Percentiles rank a stretch among this genome's conserved stretches.
These are phyloP conservation scores for Camponotus floridanus DNA, from an alignment of 1,140 invertebrate species.

Conservation along the genomic window DNA sequence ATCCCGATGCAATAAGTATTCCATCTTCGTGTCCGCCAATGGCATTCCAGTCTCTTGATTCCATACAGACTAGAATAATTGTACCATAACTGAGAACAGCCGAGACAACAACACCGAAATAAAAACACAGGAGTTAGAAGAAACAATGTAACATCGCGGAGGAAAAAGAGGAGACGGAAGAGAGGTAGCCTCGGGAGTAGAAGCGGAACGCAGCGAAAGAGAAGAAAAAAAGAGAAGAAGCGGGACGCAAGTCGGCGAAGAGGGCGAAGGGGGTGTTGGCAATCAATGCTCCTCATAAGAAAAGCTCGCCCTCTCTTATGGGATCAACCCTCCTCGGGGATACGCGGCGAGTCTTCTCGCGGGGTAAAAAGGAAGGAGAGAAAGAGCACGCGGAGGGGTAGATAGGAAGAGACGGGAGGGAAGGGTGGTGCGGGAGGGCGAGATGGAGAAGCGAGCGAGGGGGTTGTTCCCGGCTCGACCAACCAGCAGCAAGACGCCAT, in stretches of 20 bases:
- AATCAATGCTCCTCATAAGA: conserved; percentile 86
- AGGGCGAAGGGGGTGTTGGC: conserved; percentile 80
- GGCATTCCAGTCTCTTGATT: background rate
- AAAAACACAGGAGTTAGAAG: conserved; percentile 18
- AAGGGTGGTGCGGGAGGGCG: conserved; percentile 29
- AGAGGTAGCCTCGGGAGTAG: conserved; percentile 6
- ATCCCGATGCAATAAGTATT: conserved; percentile 38
- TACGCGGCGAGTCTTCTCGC: conserved; percentile 63
- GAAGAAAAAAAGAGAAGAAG: conserved; percentile 31
- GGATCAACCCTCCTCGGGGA: conserved; percentile 79
- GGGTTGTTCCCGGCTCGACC: conserved; percentile 82
- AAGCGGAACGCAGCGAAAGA: conserved; percentile 1
- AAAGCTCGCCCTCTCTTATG: conserved; percentile 83
- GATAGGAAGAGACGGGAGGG: conserved; percentile 33
- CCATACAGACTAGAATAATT: conserved; percentile 54
- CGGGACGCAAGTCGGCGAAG: conserved; percentile 1
- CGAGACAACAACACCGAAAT: background rate
- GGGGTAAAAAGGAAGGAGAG: conserved; percentile 48
- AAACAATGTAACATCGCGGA: conserved; percentile 55
- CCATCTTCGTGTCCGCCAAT: conserved; percentile 40
- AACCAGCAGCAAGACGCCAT: conserved; percentile 85
- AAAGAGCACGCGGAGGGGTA: conserved; percentile 56
- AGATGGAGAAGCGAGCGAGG: conserved; percentile 67
- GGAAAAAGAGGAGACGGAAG: conserved; percentile 14
- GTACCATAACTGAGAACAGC: conserved; percentile 33